Conservation (phyloP, 2,888 invertebrate species). For the Andricus quercusramuli region DNA sequence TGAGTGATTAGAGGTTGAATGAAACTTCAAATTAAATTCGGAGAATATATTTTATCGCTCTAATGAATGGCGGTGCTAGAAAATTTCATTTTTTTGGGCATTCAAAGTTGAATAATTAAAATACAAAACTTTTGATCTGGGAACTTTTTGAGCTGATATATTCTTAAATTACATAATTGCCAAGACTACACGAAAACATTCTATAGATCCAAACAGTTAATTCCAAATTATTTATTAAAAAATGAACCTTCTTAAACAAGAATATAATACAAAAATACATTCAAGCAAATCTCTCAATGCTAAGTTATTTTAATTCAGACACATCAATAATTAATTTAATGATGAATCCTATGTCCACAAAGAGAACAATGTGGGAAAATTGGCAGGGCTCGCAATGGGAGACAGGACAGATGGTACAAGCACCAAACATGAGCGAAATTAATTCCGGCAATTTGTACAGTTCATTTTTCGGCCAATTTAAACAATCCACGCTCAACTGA, state of each 20-base stretch:
- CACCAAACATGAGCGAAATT: conserved; percentile 14
- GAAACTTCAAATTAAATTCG: too few species aligned
- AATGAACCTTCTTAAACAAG: not conserved
- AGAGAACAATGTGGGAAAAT: not conserved
- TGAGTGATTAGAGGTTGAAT: too few species aligned
- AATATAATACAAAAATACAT: not conserved
- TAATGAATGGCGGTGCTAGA: too few species aligned
- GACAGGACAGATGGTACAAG: not conserved
- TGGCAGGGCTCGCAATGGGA: not conserved
- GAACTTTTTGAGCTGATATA: too few species aligned
- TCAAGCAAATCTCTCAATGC: not conserved
- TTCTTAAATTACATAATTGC: too few species aligned
- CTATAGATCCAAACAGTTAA: too few species aligned
- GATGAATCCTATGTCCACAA: not conserved
- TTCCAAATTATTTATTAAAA: too few species aligned
- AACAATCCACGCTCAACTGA: not conserved
- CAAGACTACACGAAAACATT: too few species aligned
- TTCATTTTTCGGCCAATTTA: conserved; percentile 15
- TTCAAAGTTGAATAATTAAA: too few species aligned
- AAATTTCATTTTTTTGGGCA: too few species aligned
- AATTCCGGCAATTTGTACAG: conserved; percentile 17
- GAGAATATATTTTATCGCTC: too few species aligned
- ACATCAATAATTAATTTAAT: not conserved
- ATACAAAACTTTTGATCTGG: too few species aligned
- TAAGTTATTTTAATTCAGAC: not conserved